These are phyloP conservation scores for Ciconia nigra DNA, from an alignment of 2,797 vertebrate genomes.

Conservation along the genomic window DNA sequence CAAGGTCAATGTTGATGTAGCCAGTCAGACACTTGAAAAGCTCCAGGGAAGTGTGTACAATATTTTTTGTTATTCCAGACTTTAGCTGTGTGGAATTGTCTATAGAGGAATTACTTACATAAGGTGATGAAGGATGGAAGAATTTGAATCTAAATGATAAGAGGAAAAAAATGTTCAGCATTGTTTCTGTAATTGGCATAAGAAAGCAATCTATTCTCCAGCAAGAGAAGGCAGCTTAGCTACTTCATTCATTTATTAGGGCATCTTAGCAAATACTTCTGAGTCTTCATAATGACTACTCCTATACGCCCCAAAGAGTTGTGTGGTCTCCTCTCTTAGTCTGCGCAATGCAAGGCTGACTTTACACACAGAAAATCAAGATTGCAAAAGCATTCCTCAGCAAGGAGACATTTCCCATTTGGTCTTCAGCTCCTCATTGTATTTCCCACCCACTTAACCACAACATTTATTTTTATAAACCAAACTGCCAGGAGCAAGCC, in stretches of 20 bases:
- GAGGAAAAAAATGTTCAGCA: background rate
- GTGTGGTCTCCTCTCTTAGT: background rate
- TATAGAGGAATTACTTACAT: background rate
- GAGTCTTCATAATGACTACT: background rate
- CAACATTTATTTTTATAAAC: slow-evolving; percentile 16
- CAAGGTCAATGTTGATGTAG: background rate
- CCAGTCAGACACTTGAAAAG: background rate
- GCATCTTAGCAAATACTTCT: background rate
- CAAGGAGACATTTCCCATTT: background rate
- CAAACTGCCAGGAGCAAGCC: background rate
- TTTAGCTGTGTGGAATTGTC: background rate
- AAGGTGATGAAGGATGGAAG: background rate
- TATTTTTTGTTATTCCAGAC: background rate
- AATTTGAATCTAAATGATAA: background rate
- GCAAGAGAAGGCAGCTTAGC: background rate
- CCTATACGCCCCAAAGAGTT: background rate
- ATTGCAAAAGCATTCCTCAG: slow-evolving; percentile 1
- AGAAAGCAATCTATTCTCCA: background rate
- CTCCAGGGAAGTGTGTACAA: background rate
- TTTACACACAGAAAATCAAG: background rate
- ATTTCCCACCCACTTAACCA: background rate
- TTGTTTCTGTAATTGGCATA: background rate
- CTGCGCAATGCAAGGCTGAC: background rate
- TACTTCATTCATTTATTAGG: background rate
- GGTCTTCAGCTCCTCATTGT: background rate